These are phyloP conservation scores for Harpagifer antarcticus DNA, from an alignment of 2,797 vertebrate species.

Conservation along the genomic window DNA sequence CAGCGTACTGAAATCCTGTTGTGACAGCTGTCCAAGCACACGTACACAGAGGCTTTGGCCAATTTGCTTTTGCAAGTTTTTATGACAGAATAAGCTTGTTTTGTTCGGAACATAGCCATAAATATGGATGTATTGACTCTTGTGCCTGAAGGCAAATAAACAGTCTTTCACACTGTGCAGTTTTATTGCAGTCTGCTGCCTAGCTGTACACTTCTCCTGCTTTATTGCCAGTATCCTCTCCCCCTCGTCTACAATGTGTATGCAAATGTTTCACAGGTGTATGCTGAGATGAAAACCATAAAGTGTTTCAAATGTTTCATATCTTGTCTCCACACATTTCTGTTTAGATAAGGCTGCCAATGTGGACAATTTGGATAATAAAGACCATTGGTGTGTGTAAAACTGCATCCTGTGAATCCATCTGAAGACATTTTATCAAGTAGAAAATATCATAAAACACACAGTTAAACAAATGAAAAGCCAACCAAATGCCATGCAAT, in stretches of 20 bases:
- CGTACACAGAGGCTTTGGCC: conserved; percentile 3
- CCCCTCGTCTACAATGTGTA: neutral
- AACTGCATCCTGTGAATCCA: conserved; percentile 22
- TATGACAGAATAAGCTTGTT: conserved; percentile 3
- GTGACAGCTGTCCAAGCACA: conserved; percentile 75
- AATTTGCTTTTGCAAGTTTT: conserved; percentile 9
- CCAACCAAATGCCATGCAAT: conserved; percentile 14
- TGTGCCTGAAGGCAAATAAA: conserved; percentile 1
- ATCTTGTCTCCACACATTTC: neutral
- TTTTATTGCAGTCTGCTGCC: conserved; percentile 25
- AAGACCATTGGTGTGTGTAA: conserved; percentile 19
- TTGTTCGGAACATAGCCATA: neutral
- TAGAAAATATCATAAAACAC: conserved; percentile 36
- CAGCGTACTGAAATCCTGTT: conserved; percentile 60
- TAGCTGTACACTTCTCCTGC: neutral
- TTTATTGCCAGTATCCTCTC: conserved; percentile 7
- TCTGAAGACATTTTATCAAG: conserved; percentile 16
- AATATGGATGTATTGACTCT: neutral
- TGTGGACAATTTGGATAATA: conserved; percentile 11
- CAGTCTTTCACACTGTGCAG: conserved; percentile 22
- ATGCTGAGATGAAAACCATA: conserved; percentile 21
- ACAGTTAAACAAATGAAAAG: conserved; percentile 31
- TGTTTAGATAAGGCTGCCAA: conserved; percentile 6
- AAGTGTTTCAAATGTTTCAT: conserved; percentile 5
- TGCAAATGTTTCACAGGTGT: conserved; percentile 29